Base-by-base conservation (phyloP, 2,113 vertebrate genomes). In the Ceuthmochares aereus region DNA sequence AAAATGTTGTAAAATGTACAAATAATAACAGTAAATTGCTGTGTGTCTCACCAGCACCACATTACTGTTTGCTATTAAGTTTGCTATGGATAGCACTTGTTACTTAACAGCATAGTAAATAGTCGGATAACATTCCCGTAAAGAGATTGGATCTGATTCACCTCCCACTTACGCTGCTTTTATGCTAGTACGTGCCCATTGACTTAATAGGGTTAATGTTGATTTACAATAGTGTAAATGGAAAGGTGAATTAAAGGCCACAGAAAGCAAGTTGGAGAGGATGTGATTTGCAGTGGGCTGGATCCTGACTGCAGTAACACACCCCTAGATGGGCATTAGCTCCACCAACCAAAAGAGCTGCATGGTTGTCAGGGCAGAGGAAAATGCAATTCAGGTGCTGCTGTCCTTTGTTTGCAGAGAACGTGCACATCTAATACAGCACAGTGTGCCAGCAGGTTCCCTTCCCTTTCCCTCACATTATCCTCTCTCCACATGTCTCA, bases 131-230 rank as follows among this genome's bases (percentile, higher is more conserved):
- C 59, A 63, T 84, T 37, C 76, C 47, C 45, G 43, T 74, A 67
- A 77, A 77, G 78, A 47, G 43, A n/a, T 69, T 66, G 78, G 43
- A 64, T 89, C 81, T 63, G 80, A 87, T 67, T 93, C 4, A 7
- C 82, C 92, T 81, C 78, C 85, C 59, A 83, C 90, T 90, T 85
- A 55, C 47, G 15, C 32, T 25, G 82, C 63, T 91, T 87, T 95
- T 91, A 88, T 74, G 76, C n/a, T 40, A 17, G 49, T 60, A 37
- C 4, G 20, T 40, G 19, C 36, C 84, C 66, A 62, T 59, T 69
- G 67, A 66, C 55, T 92, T 96, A 91, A 90, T 77, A 32, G 78
- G 59, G 82, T 88, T 96, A 90, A 83, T 90, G 42, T 73, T 88
- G 79, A 92, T 86, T 93, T 95, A 43, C 42, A 64, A 10, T 25